Evolutionary conservation across 2,888 invertebrate genomes (phyloP).

Genomic region (Neocrepidodera transversa): DNA sequence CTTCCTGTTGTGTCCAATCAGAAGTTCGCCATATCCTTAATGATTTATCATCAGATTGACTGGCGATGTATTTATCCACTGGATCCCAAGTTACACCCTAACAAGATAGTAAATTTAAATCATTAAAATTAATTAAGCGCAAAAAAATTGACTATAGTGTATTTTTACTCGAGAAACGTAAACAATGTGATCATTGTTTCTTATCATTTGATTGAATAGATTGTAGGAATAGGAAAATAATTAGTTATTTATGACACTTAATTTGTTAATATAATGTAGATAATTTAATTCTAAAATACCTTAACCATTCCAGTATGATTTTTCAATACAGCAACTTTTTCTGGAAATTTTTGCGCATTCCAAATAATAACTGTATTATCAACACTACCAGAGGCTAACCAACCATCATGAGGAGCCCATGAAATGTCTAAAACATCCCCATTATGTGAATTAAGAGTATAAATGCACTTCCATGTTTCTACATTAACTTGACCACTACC

Average conservation of each 20-base stretch:
- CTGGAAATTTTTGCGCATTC: constrained; percentile 91
- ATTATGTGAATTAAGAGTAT: constrained; percentile 88
- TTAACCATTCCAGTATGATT: constrained; percentile 95
- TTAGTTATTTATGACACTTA: no score
- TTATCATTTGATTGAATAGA: not conserved
- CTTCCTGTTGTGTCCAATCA: constrained; percentile 90
- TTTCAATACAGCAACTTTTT: constrained; percentile 81
- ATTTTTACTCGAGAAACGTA: no score
- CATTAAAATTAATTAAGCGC: no score
- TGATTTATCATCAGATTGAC: constrained; percentile 95
- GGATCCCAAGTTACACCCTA: constrained; percentile 98
- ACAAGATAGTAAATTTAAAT: constrained; percentile 8
- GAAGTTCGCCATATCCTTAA: constrained; percentile 94
- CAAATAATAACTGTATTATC: constrained; percentile 98
- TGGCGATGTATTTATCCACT: constrained; percentile 94
- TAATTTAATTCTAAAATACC: no score
- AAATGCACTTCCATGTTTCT: constrained; percentile 92
- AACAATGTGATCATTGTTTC: no score
- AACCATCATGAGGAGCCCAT: constrained; percentile 87
- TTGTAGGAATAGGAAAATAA: no score
- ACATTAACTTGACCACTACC: constrained; percentile 78
- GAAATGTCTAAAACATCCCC: constrained; percentile 94
- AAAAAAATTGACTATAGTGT: no score
- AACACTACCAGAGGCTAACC: constrained; percentile 95
- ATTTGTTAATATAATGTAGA: no score